Percentiles rank a stretch among this genome's conserved stretches.
Conservation (phyloP, 1,140 invertebrate genomes). For the Platyscapa corneri region DNA sequence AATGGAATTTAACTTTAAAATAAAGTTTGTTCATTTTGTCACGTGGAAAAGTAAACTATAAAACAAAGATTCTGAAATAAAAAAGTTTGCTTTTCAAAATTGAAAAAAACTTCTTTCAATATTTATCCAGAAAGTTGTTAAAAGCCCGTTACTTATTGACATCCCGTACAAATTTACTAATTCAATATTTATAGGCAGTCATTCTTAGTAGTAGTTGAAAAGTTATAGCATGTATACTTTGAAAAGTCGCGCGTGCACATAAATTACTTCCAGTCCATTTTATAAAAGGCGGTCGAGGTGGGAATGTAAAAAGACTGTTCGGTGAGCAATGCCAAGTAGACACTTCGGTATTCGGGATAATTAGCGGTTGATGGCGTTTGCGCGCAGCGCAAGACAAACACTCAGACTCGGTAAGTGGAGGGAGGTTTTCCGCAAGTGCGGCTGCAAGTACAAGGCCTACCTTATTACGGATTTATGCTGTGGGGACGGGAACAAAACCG, state of each 20-base stretch:
- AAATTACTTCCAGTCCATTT: neutral
- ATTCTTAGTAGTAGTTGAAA: neutral
- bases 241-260: neutral
- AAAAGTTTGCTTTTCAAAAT: neutral
- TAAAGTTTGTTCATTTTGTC: neutral
- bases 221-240: neutral
- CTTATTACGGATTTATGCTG: slow-evolving; percentile 71
- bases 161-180: neutral
- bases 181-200: neutral
- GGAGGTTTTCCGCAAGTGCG: neutral
- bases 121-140: neutral
- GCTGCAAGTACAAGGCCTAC: neutral
- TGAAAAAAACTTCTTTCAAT: neutral
- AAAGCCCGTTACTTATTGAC: neutral
- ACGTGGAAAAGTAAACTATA: neutral
- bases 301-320: neutral
- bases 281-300: slow-evolving; percentile 7
- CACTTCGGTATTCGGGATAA: slow-evolving; percentile 55
- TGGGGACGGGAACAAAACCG: slow-evolving; percentile 54
- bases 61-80: neutral
- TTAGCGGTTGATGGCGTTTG: slow-evolving; percentile 60
- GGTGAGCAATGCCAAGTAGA: neutral
- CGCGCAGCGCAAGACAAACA: neutral
- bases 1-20: neutral
- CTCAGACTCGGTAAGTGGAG: neutral